phyloP scores from a whole-genome alignment of 30 jellyfish, hydroid and myxozoan genomes.

The Aurelia aurita region DNA sequence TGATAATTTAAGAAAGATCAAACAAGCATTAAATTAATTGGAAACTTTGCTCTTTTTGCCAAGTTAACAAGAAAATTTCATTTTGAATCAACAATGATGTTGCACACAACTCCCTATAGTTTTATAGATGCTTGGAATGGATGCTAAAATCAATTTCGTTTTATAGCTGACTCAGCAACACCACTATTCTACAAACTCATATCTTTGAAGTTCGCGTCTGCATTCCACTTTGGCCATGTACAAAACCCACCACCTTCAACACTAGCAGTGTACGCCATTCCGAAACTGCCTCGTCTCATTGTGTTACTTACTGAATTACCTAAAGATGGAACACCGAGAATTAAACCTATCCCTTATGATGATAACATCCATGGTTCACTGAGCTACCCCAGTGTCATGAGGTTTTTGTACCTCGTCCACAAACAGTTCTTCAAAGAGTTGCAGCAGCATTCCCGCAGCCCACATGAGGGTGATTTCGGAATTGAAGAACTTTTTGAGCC shows the following conservation, averaged over 20 bases:
- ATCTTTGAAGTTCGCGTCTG: slow-evolving; percentile 54
- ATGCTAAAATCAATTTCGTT: no score
- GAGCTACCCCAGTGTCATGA: slow-evolving; percentile 60
- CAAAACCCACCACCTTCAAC: slow-evolving; percentile 60
- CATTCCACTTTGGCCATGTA: slow-evolving; percentile 66
- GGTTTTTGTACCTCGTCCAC: slow-evolving; percentile 69
- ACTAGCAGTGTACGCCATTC: slow-evolving; percentile 52
- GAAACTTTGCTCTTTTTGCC: no score
- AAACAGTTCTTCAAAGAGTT: slow-evolving; percentile 62
- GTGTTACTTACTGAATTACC: slow-evolving; percentile 57
- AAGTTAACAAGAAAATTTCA: no score
- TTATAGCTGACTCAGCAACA: slow-evolving; percentile 32
- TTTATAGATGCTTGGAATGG: no score
- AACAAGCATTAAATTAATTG: no score
- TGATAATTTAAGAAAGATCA: no score
- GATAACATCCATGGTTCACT: slow-evolving; percentile 47
- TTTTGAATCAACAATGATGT: no score
- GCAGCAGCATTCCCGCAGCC: slow-evolving; percentile 17
- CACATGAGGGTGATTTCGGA: slow-evolving; percentile 46
- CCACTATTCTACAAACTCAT: slow-evolving; percentile 58
- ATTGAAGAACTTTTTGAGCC: slow-evolving; percentile 69
- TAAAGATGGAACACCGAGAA: slow-evolving; percentile 63
- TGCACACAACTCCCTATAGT: no score
- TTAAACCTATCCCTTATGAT: slow-evolving; percentile 53
- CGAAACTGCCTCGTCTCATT: slow-evolving; percentile 49